Evolutionary conservation across 1,140 invertebrate genomes (phyloP).

Genomic region (Eupeodes corollae): DNA sequence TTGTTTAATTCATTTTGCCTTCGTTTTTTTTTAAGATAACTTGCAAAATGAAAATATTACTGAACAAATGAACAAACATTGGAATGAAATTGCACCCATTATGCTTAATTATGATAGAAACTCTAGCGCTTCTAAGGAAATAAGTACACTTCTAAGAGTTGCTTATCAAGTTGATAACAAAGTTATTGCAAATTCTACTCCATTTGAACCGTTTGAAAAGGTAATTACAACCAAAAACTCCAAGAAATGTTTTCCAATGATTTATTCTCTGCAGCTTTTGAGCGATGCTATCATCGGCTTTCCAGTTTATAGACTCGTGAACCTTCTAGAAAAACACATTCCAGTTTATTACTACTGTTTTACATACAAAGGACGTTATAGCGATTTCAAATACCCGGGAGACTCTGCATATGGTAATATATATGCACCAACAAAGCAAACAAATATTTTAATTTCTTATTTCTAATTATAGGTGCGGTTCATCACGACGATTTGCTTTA

Average conservation of each 20-base stretch:
- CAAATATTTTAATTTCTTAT: too few species aligned
- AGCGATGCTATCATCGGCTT: constrained; percentile 42
- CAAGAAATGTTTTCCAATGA: not conserved
- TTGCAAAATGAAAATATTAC: not conserved
- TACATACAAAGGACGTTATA: constrained; percentile 43
- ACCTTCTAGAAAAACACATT: constrained; percentile 37
- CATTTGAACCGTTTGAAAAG: constrained; percentile 37
- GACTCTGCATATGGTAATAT: constrained; percentile 35
- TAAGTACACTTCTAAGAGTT: constrained; percentile 23
- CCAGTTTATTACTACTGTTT: constrained; percentile 45
- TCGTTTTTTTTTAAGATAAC: not conserved
- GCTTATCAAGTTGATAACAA: not conserved
- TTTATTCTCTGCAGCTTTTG: constrained; percentile 24
- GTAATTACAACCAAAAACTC: constrained; percentile 30
- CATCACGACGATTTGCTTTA: constrained; percentile 53
- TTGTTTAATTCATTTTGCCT: constrained; percentile 14
- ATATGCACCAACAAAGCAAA: too few species aligned
- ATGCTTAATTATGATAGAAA: constrained; percentile 40
- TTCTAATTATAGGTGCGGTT: constrained; percentile 38
- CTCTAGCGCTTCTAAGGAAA: constrained; percentile 29
- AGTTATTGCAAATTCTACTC: constrained; percentile 24
- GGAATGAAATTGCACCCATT: constrained; percentile 27
- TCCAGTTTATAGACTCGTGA: constrained; percentile 38
- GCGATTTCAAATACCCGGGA: constrained; percentile 38
- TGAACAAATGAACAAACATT: not conserved